Evolutionary conservation across 2,888 invertebrate species (phyloP).

Genomic region (Orthonychiurus folsomi): DNA sequence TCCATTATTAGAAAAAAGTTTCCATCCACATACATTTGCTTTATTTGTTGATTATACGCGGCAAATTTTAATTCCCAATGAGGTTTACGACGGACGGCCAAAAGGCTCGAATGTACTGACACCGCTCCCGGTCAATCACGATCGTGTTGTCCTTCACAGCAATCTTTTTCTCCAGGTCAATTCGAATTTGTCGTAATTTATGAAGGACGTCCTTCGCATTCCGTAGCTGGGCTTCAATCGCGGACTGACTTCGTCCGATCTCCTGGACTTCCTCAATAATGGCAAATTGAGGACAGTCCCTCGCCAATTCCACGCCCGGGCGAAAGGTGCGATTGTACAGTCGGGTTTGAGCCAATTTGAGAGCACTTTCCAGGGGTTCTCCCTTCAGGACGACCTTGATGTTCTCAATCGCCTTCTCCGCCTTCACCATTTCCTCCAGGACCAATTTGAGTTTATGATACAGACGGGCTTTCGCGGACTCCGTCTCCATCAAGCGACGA

Average conservation of each 20-base stretch:
- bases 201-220: conserved; percentile 55
- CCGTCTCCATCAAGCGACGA: conserved; percentile 64
- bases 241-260: conserved; percentile 39
- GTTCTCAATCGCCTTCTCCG: conserved; percentile 63
- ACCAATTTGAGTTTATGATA: conserved; percentile 60
- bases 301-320: conserved; percentile 72
- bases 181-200: conserved; percentile 53
- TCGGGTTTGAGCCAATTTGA: conserved; percentile 81
- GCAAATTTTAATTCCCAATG: conserved; percentile 53
- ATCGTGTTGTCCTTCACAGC: conserved; percentile 61
- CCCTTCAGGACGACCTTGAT: conserved; percentile 60
- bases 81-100: conserved; percentile 61
- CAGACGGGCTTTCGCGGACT: conserved; percentile 58
- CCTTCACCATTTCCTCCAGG: conserved; percentile 63
- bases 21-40: too few relatives aligned
- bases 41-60: too few relatives aligned
- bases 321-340: conserved; percentile 66
- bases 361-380: conserved; percentile 60
- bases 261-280: conserved; percentile 40
- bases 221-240: conserved; percentile 50
- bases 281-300: conserved; percentile 73
- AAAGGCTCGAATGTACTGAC: conserved; percentile 58
- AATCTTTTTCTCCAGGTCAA: conserved; percentile 54
- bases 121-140: conserved; percentile 59
- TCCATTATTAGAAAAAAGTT: too few relatives aligned